Conservation (phyloP, 2,113 vertebrate genomes). For the Hippocampus zosterae region DNA sequence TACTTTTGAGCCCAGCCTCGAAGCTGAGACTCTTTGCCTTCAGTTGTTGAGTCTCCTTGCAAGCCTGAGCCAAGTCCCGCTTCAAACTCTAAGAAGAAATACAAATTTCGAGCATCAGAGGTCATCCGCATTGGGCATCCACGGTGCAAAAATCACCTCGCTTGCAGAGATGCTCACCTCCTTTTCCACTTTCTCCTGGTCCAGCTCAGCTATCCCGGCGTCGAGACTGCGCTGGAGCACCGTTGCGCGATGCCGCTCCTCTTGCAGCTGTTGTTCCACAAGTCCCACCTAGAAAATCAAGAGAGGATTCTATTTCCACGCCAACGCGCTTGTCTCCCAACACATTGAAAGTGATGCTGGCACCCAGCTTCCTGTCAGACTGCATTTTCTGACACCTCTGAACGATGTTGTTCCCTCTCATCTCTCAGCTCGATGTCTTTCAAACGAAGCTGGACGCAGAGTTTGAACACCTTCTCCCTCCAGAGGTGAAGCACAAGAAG, state of each 20-base stretch:
- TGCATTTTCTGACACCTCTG: constrained; percentile 47
- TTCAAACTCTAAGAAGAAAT: constrained; percentile 67
- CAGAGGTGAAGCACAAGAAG: constrained; percentile 67
- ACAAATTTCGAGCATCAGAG: constrained; percentile 20
- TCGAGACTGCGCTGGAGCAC: constrained; percentile 76
- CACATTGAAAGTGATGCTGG: neutral
- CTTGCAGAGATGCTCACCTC: constrained; percentile 67
- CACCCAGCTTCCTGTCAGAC: neutral
- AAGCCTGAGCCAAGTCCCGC: constrained; percentile 58
- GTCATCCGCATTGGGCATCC: constrained; percentile 31
- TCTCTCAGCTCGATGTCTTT: constrained; percentile 63
- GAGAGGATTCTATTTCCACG: neutral
- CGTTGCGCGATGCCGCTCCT: constrained; percentile 64
- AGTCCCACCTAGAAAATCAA: constrained; percentile 44
- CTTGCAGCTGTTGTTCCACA: constrained; percentile 61
- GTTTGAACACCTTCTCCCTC: constrained; percentile 74
- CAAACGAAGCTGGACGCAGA: constrained; percentile 71
- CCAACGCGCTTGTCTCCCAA: constrained; percentile 10
- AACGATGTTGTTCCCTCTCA: constrained; percentile 54
- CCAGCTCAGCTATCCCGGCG: constrained; percentile 77
- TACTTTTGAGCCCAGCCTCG: constrained; percentile 54
- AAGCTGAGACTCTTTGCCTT: constrained; percentile 47
- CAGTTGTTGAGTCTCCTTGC: constrained; percentile 51
- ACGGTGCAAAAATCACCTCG: constrained; percentile 46
- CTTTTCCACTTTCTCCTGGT: constrained; percentile 74